A percentile compares a stretch with the other conserved stretches of the same genome.
These are phyloP conservation scores for Lagopus leucura DNA, from an alignment of 2,113 vertebrate species.

Conservation along the genomic window DNA sequence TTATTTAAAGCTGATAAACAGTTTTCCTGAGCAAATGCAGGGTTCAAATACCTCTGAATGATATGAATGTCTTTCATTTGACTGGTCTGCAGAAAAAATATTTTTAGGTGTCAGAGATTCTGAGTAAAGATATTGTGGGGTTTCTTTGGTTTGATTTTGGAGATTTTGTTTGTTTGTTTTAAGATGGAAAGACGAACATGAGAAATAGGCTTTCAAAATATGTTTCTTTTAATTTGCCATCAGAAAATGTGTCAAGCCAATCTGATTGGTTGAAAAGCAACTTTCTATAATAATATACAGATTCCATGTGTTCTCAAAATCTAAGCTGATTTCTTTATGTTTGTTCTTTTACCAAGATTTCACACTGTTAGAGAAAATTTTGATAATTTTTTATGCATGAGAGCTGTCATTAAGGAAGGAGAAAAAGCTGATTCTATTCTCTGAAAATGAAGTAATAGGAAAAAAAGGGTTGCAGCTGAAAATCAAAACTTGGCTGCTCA, in stretches of 20 bases:
- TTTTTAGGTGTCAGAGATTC: neutral
- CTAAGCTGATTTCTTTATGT: neutral
- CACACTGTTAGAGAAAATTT: neutral
- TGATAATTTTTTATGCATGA: neutral
- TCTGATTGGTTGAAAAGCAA: neutral
- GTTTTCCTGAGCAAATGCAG: neutral
- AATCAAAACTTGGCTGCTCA: neutral
- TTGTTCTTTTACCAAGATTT: neutral
- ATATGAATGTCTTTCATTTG: neutral
- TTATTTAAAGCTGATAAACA: neutral
- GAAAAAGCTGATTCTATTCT: neutral
- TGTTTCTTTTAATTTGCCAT: neutral
- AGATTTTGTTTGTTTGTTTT: neutral
- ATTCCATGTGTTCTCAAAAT: neutral
- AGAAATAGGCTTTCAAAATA: slow-evolving; percentile 5
- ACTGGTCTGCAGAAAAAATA: neutral
- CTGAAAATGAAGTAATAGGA: neutral
- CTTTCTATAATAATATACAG: neutral
- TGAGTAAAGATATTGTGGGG: neutral
- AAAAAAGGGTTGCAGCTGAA: neutral
- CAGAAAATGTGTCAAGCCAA: neutral
- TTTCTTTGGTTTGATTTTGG: neutral
- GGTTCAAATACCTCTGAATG: neutral
- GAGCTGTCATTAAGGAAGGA: neutral
- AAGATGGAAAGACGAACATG: neutral